Conservation (phyloP, 2,888 invertebrate species). For the Eupithecia exiguata region DNA sequence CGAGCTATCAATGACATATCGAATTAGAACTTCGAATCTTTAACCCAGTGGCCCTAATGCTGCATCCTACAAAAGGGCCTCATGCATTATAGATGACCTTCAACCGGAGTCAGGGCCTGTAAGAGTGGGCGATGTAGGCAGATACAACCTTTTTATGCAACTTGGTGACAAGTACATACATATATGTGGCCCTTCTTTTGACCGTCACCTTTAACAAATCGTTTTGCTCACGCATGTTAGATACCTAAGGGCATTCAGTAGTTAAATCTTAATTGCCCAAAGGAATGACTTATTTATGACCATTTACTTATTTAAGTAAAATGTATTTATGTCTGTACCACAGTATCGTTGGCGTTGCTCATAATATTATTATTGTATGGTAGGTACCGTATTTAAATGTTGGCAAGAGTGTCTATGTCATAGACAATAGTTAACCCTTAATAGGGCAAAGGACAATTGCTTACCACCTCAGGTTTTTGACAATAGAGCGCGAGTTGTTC, state of each 20-base stretch:
- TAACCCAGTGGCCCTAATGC: slow-evolving; percentile 40
- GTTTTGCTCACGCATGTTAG: slow-evolving; percentile 1
- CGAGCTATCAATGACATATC: slow-evolving; percentile 29
- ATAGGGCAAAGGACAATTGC: no score
- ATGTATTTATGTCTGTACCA: neutral
- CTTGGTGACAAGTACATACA: neutral
- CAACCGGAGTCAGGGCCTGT: slow-evolving; percentile 21
- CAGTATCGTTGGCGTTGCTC: neutral
- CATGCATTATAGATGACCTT: slow-evolving; percentile 43
- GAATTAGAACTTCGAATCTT: slow-evolving; percentile 29
- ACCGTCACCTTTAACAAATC: slow-evolving; percentile 1
- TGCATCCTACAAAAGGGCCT: slow-evolving; percentile 44
- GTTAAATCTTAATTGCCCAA: neutral
- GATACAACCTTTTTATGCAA: slow-evolving; percentile 4
- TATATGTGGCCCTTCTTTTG: neutral
- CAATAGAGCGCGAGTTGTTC: no score
- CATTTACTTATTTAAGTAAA: neutral
- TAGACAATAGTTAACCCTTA: no score
- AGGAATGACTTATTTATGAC: neutral
- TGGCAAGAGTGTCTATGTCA: neutral
- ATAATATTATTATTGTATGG: no score
- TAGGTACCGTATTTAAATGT: neutral
- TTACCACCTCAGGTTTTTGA: no score
- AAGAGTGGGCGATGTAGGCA: neutral
- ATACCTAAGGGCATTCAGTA: neutral